Conservation (phyloP, 2,888 invertebrate genomes). For the Tenodera sinensis region DNA sequence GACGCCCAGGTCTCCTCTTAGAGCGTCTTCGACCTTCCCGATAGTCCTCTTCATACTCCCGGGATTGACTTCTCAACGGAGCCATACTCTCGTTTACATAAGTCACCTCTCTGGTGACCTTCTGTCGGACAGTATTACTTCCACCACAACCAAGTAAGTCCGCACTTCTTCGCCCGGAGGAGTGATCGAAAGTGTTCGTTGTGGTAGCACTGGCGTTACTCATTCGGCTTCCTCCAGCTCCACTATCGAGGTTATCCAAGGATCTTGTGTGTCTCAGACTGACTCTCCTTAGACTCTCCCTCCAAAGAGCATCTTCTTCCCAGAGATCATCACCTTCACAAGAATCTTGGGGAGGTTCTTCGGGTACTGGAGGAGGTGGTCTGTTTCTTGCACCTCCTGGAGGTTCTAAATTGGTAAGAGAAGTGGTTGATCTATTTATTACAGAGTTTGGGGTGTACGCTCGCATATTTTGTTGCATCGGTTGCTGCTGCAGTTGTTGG, state of each 20-base stretch:
- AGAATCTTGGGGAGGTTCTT: not conserved
- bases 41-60: slow-evolving; percentile 39
- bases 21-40: slow-evolving; percentile 50
- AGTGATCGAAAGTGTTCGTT: slow-evolving; percentile 13
- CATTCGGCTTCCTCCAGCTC: slow-evolving; percentile 15
- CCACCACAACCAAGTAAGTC: slow-evolving; percentile 33
- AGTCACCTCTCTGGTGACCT: slow-evolving; percentile 67
- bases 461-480: not conserved
- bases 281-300: slow-evolving; percentile 72
- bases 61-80: not conserved
- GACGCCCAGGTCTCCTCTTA: slow-evolving; percentile 37
- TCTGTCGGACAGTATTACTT: slow-evolving; percentile 40
- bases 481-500: not conserved
- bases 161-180: slow-evolving; percentile 32
- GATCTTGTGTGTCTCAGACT: slow-evolving; percentile 79
- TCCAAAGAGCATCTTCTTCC: slow-evolving; percentile 81
- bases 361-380: slow-evolving; percentile 27
- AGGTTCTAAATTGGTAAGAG: slow-evolving; percentile 26
- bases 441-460: not conserved
- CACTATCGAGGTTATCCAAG: slow-evolving; percentile 71
- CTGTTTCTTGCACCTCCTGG: slow-evolving; percentile 16
- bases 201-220: slow-evolving; percentile 19
- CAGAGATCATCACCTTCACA: slow-evolving; percentile 69
- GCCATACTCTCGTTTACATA: slow-evolving; percentile 64
- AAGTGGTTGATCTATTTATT: not conserved